Conservation (phyloP, 2,888 invertebrate species). For the Endotricha flammealis region DNA sequence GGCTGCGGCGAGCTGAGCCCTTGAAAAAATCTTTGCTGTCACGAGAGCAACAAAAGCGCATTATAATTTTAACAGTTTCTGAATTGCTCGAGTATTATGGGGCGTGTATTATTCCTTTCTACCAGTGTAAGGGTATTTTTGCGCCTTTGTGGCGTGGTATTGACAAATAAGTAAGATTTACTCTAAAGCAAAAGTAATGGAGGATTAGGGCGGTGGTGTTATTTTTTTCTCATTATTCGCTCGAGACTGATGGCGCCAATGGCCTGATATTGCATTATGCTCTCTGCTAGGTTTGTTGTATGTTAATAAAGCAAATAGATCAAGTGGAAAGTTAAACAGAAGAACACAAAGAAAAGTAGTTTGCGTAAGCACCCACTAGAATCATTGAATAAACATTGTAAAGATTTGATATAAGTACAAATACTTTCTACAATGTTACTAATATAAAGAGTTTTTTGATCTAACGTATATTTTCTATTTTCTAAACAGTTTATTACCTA, state of each 20-base stretch:
- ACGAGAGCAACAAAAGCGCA: conserved; percentile 68
- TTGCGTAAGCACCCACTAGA: conserved; percentile 56
- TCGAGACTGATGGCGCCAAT: conserved; percentile 61
- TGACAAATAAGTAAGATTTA: conserved; percentile 77
- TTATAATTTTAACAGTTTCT: conserved; percentile 76
- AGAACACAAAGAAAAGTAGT: conserved; percentile 39
- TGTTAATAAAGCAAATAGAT: conserved; percentile 47
- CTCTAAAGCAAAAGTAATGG: conserved; percentile 67
- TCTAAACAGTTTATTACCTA: no score
- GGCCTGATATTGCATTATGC: conserved; percentile 59
- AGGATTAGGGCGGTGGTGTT: conserved; percentile 61
- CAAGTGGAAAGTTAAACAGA: conserved; percentile 59
- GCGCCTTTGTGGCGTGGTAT: conserved; percentile 73
- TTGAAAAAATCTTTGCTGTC: conserved; percentile 59
- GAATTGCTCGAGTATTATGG: conserved; percentile 72
- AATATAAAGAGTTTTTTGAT: no score
- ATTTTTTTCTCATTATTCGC: conserved; percentile 46
- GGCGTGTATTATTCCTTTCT: conserved; percentile 73
- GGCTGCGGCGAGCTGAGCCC: conserved; percentile 4
- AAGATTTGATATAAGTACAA: conserved; percentile 39
- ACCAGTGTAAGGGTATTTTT: conserved; percentile 73
- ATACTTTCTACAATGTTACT: no score
- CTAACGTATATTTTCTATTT: no score
- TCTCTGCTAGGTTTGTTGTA: not conserved
- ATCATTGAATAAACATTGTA: conserved; percentile 27